phyloP scores from a whole-genome alignment of 2,113 vertebrate species.

The Lethenteron camtschaticum region DNA sequence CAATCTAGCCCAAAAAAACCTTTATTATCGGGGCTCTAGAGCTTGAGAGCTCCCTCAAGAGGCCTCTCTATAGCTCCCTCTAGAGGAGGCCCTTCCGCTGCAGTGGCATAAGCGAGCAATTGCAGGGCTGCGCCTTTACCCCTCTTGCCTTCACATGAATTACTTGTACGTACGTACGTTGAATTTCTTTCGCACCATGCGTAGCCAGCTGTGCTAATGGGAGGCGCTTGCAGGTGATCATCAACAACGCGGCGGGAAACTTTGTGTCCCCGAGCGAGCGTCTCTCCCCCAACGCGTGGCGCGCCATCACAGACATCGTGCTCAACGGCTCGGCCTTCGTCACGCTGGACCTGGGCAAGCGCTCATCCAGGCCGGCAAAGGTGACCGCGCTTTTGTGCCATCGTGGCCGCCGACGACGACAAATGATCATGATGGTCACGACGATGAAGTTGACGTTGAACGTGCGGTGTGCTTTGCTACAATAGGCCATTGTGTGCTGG shows the following conservation, averaged over 20 bases:
- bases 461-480: background rate
- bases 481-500: background rate
- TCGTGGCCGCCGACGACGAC: background rate
- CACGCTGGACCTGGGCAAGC: slow-evolving; percentile 66
- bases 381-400: slow-evolving; percentile 16
- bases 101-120: no score
- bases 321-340: slow-evolving; percentile 70
- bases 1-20: no score
- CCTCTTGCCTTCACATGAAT: no score
- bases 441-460: background rate
- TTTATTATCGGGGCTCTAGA: no score
- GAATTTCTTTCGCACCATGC: no score
- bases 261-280: slow-evolving; percentile 65
- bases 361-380: slow-evolving; percentile 51
- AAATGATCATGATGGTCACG: background rate
- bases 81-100: no score
- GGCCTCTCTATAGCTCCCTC: no score
- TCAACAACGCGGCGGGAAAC: slow-evolving; percentile 90
- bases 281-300: slow-evolving; percentile 67
- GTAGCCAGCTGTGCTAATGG: no score
- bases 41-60: no score
- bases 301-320: slow-evolving; percentile 63
- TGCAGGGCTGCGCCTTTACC: no score
- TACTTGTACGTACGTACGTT: no score
- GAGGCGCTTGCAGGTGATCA: slow-evolving; percentile 34